phyloP scores from a whole-genome alignment of 2,888 invertebrate species.

The Perizoma flavofasciatum region DNA sequence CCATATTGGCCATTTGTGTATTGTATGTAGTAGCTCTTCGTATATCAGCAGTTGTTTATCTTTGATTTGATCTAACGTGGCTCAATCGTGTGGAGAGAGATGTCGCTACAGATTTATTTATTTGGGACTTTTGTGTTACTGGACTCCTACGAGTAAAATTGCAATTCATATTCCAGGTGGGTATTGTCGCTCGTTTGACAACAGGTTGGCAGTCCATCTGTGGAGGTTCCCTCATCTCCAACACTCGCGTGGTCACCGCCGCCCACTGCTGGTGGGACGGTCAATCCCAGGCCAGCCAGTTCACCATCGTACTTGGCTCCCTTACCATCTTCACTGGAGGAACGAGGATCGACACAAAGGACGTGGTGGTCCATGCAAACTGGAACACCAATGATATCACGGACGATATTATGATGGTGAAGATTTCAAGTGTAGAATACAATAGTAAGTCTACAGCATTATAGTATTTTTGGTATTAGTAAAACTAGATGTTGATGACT shows the following conservation, averaged over 20 bases:
- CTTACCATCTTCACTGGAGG: constrained; percentile 68
- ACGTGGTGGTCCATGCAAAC: constrained; percentile 56
- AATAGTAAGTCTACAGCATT: constrained; percentile 55
- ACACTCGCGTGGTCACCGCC: constrained; percentile 64
- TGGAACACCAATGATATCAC: constrained; percentile 59
- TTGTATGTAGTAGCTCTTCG: too few relatives aligned
- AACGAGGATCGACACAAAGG: constrained; percentile 55
- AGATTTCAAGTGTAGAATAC: constrained; percentile 50
- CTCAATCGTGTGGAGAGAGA: too few relatives aligned
- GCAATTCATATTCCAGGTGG: constrained; percentile 51
- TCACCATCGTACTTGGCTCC: constrained; percentile 70
- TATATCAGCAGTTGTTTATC: too few relatives aligned
- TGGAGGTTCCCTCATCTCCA: constrained; percentile 67
- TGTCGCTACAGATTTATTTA: too few relatives aligned
- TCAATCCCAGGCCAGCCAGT: constrained; percentile 54
- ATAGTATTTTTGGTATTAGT: neutral
- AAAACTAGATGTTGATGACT: neutral
- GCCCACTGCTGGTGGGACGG: constrained; percentile 79
- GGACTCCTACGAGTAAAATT: too few relatives aligned
- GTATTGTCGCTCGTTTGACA: constrained; percentile 59
- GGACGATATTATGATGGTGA: constrained; percentile 66
- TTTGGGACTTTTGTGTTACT: too few relatives aligned
- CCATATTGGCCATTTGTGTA: too few relatives aligned
- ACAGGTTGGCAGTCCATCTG: constrained; percentile 66
- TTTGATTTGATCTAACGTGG: too few relatives aligned